These are phyloP conservation scores for Periparus ater DNA, from an alignment of 2,797 vertebrate genomes.

Conservation along the genomic window DNA sequence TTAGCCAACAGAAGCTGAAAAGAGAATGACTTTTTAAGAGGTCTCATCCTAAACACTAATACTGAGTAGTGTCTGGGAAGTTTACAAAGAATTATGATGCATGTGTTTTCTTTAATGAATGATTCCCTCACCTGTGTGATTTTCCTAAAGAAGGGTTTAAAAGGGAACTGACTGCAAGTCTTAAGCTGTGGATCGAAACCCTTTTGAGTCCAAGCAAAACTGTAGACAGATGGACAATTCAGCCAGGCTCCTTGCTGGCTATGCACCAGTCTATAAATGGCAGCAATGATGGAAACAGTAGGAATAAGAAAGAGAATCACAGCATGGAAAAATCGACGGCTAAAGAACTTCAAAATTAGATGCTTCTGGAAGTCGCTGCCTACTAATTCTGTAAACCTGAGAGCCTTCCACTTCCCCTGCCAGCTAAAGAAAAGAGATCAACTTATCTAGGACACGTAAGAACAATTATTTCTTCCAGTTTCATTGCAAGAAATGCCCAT, in stretches of 20 bases:
- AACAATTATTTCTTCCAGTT: not conserved
- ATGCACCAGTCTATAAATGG: not conserved
- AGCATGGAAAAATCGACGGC: constrained; percentile 20
- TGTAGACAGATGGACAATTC: not conserved
- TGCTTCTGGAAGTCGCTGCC: not conserved
- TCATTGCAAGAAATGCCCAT: not conserved
- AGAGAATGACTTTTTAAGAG: not conserved
- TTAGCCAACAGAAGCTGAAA: not conserved
- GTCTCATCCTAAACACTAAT: not conserved
- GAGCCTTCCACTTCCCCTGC: not conserved
- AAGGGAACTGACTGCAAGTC: not conserved
- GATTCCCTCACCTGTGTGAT: not conserved
- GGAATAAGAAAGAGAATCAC: not conserved
- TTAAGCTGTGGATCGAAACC: not conserved
- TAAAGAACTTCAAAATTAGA: not conserved
- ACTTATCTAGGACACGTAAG: not conserved
- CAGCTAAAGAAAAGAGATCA: not conserved
- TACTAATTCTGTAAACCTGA: not conserved
- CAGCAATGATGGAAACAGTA: not conserved
- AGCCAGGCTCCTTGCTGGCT: not conserved
- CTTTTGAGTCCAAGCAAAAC: not conserved
- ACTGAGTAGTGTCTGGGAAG: not conserved
- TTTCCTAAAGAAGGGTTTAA: not conserved
- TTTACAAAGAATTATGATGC: not conserved
- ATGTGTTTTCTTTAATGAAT: not conserved